Evolutionary conservation across 2,888 invertebrate species (phyloP).

Genomic region (Selenia dentaria): DNA sequence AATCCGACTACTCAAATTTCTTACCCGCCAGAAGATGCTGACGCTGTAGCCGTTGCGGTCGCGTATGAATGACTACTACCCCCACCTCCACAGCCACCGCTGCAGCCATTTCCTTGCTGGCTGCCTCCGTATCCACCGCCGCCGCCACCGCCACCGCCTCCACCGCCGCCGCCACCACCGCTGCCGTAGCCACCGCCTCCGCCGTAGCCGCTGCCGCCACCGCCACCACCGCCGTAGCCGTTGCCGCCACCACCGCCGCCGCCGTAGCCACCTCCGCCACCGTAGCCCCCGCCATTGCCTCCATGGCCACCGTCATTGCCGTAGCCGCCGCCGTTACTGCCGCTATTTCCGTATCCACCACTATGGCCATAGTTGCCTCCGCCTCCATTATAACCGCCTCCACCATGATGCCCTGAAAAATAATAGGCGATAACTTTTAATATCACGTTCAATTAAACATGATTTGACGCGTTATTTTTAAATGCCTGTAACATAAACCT

Average conservation of each 20-base stretch:
- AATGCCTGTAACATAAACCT: no score
- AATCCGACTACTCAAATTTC: no score
- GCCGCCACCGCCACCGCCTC: slow-evolving; percentile 25
- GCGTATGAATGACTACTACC: slow-evolving; percentile 26
- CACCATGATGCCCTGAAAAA: neutral
- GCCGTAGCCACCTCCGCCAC: slow-evolving; percentile 31
- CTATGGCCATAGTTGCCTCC: slow-evolving; percentile 29
- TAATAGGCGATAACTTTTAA: no score
- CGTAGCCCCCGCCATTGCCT: slow-evolving; percentile 18
- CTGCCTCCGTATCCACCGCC: slow-evolving; percentile 29
- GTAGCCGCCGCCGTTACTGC: slow-evolving; percentile 6
- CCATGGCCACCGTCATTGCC: neutral
- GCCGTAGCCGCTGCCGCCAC: slow-evolving; percentile 27
- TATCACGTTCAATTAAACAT: no score
- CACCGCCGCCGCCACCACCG: slow-evolving; percentile 31
- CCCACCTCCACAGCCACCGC: slow-evolving; percentile 33
- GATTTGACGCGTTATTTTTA: no score
- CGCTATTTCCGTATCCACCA: slow-evolving; percentile 30
- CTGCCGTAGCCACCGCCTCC: slow-evolving; percentile 35
- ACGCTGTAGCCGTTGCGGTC: slow-evolving; percentile 42
- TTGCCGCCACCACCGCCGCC: slow-evolving; percentile 27
- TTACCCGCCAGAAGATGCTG: slow-evolving; percentile 6
- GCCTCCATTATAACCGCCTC: neutral
- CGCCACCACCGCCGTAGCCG: slow-evolving; percentile 30
- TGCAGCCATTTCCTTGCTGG: slow-evolving; percentile 16